These are phyloP conservation scores for Acleris laterana DNA, from an alignment of 2,888 invertebrate genomes.

Conservation along the genomic window DNA sequence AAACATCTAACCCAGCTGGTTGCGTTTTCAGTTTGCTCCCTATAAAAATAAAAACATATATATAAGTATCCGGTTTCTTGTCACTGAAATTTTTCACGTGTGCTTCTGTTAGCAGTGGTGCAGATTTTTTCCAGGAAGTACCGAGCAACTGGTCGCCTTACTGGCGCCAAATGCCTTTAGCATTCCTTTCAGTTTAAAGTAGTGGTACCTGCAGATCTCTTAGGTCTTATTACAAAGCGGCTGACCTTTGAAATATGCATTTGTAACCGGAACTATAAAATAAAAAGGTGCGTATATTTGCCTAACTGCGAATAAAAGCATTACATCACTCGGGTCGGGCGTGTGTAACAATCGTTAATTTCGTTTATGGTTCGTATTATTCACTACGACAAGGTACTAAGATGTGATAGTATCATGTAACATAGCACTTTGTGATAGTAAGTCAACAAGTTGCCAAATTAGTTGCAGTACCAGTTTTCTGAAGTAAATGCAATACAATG, in stretches of 20 bases:
- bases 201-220: too few relatives aligned
- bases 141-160: too few relatives aligned
- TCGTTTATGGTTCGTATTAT: conserved; percentile 22
- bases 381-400: neutral
- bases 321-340: conserved; percentile 35
- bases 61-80: too few relatives aligned
- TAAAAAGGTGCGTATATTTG: conserved; percentile 43
- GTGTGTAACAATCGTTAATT: conserved; percentile 38
- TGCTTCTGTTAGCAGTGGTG: too few relatives aligned
- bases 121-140: too few relatives aligned
- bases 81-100: too few relatives aligned
- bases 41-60: too few relatives aligned
- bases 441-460: neutral
- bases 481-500: conserved; percentile 17
- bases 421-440: neutral
- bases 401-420: neutral
- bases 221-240: conserved; percentile 44
- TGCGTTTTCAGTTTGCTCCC: too few relatives aligned
- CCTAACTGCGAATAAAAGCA: conserved; percentile 45
- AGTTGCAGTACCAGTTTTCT: conserved; percentile 6
- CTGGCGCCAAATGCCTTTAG: too few relatives aligned
- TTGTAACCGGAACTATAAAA: conserved; percentile 50
- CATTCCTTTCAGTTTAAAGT: too few relatives aligned
- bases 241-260: conserved; percentile 47
- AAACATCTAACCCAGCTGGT: too few relatives aligned